phyloP scores from a whole-genome alignment of 2,113 vertebrate species.

The Pseudolaguvia tuberculata region DNA sequence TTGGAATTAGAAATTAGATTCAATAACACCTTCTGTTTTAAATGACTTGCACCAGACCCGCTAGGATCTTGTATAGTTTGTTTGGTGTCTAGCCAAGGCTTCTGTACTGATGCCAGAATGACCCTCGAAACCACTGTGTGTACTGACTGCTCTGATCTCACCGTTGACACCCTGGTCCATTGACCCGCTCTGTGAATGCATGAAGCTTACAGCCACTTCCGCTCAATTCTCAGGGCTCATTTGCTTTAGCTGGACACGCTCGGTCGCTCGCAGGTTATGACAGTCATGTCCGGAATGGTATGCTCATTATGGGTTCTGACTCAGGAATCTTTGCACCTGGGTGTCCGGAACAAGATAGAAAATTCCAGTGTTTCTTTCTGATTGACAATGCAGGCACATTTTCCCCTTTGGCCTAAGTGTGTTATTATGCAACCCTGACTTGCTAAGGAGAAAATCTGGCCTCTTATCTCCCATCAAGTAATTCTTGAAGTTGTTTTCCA shows the following conservation, averaged over 20 bases:
- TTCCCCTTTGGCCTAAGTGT: slow-evolving; percentile 1
- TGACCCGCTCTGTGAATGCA: not conserved
- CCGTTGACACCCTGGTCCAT: not conserved
- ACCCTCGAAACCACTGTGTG: not conserved
- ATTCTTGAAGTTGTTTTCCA: no score
- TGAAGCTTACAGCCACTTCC: not conserved
- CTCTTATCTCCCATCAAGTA: not conserved
- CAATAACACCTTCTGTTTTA: no score
- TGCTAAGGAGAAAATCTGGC: not conserved
- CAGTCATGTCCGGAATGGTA: slow-evolving; percentile 60
- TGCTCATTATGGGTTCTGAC: slow-evolving; percentile 27
- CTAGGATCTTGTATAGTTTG: not conserved
- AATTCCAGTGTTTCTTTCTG: not conserved
- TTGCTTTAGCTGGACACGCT: slow-evolving; percentile 25
- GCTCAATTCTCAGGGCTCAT: not conserved
- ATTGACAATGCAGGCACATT: slow-evolving; percentile 3
- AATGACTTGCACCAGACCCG: no score
- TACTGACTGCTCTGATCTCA: not conserved
- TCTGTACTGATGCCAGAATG: slow-evolving; percentile 11
- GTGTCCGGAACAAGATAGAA: slow-evolving; percentile 28
- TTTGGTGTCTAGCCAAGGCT: not conserved
- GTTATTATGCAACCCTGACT: not conserved
- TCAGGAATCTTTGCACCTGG: slow-evolving; percentile 32
- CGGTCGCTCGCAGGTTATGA: slow-evolving; percentile 48
- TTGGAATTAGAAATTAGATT: no score